These are phyloP conservation scores for Hesperophylax magnus DNA, from an alignment of 1,140 invertebrate species.

Conservation along the genomic window DNA sequence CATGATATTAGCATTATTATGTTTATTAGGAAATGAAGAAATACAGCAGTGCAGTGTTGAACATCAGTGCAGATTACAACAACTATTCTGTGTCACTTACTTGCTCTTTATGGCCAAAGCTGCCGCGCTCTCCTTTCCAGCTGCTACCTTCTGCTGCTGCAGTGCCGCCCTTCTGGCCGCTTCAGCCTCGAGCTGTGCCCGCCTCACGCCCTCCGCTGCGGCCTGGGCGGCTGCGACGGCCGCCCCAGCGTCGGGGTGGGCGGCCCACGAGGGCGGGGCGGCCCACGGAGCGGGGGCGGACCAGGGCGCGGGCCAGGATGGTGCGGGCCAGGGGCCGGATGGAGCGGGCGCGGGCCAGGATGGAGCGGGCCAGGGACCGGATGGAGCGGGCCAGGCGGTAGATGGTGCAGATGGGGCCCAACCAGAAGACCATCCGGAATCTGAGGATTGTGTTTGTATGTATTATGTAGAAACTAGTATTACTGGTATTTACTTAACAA, in stretches of 20 bases:
- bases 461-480: background rate
- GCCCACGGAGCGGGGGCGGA: background rate
- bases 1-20: too few species aligned
- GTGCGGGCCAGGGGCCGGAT: background rate
- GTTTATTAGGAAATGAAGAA: too few species aligned
- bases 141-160: slow-evolving; percentile 51
- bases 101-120: slow-evolving; percentile 50
- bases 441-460: background rate
- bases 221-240: slow-evolving; percentile 50
- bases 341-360: background rate
- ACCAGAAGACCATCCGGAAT: background rate
- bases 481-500: background rate
- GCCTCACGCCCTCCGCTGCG: slow-evolving; percentile 48
- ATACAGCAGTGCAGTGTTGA: too few species aligned
- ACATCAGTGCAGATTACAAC: too few species aligned
- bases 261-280: slow-evolving; percentile 11
- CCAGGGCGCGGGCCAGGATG: slow-evolving; percentile 12
- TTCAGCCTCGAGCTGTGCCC: slow-evolving; percentile 51
- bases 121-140: slow-evolving; percentile 49
- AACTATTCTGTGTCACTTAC: slow-evolving; percentile 26
- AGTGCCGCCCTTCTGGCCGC: slow-evolving; percentile 46
- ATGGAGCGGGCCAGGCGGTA: background rate
- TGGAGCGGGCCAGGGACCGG: background rate
- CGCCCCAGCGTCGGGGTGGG: slow-evolving; percentile 33
- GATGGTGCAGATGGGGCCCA: background rate